phyloP scores from a whole-genome alignment of 35 echinoderm and acorn worm species.

The Lytechinus variegatus region DNA sequence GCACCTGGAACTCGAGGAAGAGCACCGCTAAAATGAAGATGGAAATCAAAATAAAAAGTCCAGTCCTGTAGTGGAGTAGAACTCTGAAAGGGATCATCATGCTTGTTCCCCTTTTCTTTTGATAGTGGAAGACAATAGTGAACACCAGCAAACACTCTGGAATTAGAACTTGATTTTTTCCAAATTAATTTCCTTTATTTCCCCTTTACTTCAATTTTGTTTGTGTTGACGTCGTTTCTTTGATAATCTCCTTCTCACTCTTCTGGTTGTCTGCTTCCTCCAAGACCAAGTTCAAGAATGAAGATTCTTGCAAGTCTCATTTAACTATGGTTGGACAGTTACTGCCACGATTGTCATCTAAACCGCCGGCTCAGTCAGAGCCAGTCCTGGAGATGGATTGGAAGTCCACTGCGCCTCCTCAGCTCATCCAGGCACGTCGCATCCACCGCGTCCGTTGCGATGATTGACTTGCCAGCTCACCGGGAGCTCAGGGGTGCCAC shows the following conservation, averaged over 20 bases:
- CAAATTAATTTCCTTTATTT: neutral
- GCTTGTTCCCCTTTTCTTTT: neutral
- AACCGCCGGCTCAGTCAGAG: no score
- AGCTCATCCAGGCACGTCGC: no score
- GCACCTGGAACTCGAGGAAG: neutral
- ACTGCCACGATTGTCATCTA: no score
- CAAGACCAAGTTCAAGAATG: no score
- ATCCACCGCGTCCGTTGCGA: neutral
- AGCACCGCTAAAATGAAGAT: neutral
- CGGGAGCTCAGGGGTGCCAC: neutral
- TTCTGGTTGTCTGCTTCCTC: no score
- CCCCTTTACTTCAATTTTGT: neutral
- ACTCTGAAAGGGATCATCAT: neutral
- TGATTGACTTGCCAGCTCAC: neutral
- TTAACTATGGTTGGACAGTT: no score
- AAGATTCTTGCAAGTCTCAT: no score
- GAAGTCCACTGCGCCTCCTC: no score
- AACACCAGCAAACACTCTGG: neutral
- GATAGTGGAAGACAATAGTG: neutral
- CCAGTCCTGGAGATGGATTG: no score
- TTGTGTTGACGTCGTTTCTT: no score
- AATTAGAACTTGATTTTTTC: no score
- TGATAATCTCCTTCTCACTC: no score
- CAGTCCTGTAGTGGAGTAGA: neutral
- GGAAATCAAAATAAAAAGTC: neutral